Conservation (phyloP, 2,888 invertebrate species). For the Thyatira batis region DNA sequence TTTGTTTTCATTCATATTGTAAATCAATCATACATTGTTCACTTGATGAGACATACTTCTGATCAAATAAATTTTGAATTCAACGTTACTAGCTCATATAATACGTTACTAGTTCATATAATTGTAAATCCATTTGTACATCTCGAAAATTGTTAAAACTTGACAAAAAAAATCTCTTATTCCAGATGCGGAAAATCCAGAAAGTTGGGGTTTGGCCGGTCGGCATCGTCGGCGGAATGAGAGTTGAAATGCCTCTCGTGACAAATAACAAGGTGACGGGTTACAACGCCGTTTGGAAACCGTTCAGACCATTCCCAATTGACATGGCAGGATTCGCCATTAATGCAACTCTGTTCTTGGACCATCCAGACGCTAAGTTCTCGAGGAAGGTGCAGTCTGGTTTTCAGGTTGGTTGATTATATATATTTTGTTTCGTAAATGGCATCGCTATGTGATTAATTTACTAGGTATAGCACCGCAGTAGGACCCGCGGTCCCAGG, state of each 20-base stretch:
- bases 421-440: too few species aligned
- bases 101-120: too few species aligned
- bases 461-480: too few species aligned
- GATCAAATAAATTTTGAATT: too few species aligned
- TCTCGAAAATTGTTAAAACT: too few species aligned
- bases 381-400: slow-evolving; percentile 93
- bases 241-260: slow-evolving; percentile 94
- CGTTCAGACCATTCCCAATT: slow-evolving; percentile 95
- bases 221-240: slow-evolving; percentile 96
- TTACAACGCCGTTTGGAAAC: slow-evolving; percentile 91
- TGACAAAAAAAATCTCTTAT: too few species aligned
- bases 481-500: too few species aligned
- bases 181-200: slow-evolving; percentile 90
- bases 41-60: too few species aligned
- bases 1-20: too few species aligned
- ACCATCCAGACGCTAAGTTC: slow-evolving; percentile 88
- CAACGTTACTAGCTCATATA: too few species aligned
- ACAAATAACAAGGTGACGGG: slow-evolving; percentile 79
- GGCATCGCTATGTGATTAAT: neutral
- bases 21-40: too few species aligned
- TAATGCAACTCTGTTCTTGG: slow-evolving; percentile 87
- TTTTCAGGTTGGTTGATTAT: slow-evolving; percentile 81
- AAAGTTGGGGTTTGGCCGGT: slow-evolving; percentile 97
- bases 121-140: too few species aligned
- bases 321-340: slow-evolving; percentile 99